These are phyloP conservation scores for Prosopocoilus inquinatus DNA, from an alignment of 2,888 invertebrate species.

Conservation along the genomic window DNA sequence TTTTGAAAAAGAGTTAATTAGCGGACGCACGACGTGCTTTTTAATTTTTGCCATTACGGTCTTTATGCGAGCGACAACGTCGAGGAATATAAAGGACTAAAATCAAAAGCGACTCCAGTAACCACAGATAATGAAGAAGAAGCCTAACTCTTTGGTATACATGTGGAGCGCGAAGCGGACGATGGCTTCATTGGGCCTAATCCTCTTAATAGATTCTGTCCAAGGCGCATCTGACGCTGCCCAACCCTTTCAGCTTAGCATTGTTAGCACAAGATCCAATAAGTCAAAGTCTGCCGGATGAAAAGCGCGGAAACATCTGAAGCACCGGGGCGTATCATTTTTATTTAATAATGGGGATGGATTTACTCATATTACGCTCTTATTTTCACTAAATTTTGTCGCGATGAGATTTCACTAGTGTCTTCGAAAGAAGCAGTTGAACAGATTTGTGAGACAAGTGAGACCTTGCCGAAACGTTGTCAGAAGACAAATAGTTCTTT, in stretches of 20 bases:
- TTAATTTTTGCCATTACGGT: background rate
- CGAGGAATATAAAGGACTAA: slow-evolving; percentile 1
- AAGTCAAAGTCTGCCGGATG: slow-evolving; percentile 40
- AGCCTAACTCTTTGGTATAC: slow-evolving; percentile 37
- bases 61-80: background rate
- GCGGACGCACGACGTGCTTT: background rate
- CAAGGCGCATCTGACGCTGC: slow-evolving; percentile 46
- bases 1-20: slow-evolving; percentile 15
- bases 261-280: slow-evolving; percentile 51
- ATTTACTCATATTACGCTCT: too few species aligned
- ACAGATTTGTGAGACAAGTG: too few species aligned
- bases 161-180: slow-evolving; percentile 25
- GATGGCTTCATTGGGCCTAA: slow-evolving; percentile 52
- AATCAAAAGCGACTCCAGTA: slow-evolving; percentile 25
- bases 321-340: too few species aligned
- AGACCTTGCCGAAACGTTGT: too few species aligned
- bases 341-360: too few species aligned
- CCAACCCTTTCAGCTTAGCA: slow-evolving; percentile 50
- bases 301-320: background rate
- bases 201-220: slow-evolving; percentile 55
- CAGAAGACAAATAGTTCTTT: too few species aligned
- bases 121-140: slow-evolving; percentile 49
- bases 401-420: too few species aligned
- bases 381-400: too few species aligned
- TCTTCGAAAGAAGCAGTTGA: too few species aligned